Conservation (phyloP, 2,797 vertebrate species). For the Artibeus lituratus region DNA sequence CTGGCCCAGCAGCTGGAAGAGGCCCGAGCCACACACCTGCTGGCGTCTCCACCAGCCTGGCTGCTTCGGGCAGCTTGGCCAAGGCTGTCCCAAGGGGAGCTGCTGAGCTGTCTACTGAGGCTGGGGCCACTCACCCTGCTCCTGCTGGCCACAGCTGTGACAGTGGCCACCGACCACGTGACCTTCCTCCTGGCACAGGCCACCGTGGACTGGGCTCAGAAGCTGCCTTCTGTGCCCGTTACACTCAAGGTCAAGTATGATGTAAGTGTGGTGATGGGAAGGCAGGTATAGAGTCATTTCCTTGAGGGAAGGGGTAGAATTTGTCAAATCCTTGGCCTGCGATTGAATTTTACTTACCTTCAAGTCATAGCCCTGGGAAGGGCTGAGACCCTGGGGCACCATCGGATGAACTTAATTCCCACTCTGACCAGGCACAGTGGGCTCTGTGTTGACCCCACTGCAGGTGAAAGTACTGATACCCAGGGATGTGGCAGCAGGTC, state of each 20-base stretch:
- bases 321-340: not conserved
- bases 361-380: not conserved
- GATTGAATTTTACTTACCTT: not conserved
- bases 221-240: slow-evolving; percentile 85
- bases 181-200: slow-evolving; percentile 84
- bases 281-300: not conserved
- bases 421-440: fast-evolving
- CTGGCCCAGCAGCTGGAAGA: slow-evolving; percentile 69
- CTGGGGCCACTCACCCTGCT: slow-evolving; percentile 84
- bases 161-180: slow-evolving; percentile 85
- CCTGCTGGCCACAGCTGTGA: slow-evolving; percentile 82
- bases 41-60: slow-evolving; percentile 68
- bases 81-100: slow-evolving; percentile 86
- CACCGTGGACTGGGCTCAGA: slow-evolving; percentile 81
- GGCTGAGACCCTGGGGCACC: not conserved
- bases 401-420: not conserved
- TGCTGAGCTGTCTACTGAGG: slow-evolving; percentile 81
- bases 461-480: not conserved
- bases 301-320: too few species aligned
- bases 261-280: slow-evolving; percentile 73
- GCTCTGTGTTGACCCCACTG: not conserved
- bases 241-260: slow-evolving; percentile 84
- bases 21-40: slow-evolving; percentile 66
- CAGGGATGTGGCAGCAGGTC: not conserved
- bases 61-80: slow-evolving; percentile 76